Conservation (phyloP, 2,888 invertebrate species). For the Neoascia interrupta region DNA sequence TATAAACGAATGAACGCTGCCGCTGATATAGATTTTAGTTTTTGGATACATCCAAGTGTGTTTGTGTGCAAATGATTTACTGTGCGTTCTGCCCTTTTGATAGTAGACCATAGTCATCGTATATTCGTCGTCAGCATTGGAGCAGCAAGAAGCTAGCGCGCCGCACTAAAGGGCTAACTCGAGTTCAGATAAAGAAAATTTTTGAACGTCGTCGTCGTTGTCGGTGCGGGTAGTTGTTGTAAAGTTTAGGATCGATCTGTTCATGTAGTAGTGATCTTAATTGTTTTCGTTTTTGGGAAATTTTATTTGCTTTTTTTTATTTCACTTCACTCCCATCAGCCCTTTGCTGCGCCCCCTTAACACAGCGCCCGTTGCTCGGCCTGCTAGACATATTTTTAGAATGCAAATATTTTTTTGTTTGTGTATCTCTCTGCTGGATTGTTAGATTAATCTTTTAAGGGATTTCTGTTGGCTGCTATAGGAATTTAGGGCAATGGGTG, state of each 20-base stretch:
- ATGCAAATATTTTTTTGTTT: slow-evolving; percentile 62
- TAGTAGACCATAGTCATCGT: slow-evolving; percentile 39
- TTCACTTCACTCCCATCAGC: slow-evolving; percentile 31
- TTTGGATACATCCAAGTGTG: slow-evolving; percentile 16
- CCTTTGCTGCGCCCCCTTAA: no score
- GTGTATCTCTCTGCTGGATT: slow-evolving; percentile 49
- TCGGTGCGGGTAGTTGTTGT: slow-evolving; percentile 13
- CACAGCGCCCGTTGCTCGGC: neutral
- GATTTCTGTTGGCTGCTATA: slow-evolving; percentile 29
- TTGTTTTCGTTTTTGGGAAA: slow-evolving; percentile 58
- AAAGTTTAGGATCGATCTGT: neutral
- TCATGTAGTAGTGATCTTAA: slow-evolving; percentile 62
- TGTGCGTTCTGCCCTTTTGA: slow-evolving; percentile 64
- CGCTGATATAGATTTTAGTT: slow-evolving; percentile 57
- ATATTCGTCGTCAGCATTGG: slow-evolving; percentile 9
- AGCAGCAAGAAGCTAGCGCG: slow-evolving; percentile 15
- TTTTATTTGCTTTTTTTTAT: slow-evolving; percentile 42
- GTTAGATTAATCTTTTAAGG: slow-evolving; percentile 59
- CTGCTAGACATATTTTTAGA: slow-evolving; percentile 48
- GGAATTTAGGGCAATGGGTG: slow-evolving; percentile 67
- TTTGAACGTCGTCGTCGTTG: slow-evolving; percentile 9
- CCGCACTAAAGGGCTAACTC: slow-evolving; percentile 53
- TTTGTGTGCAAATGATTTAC: slow-evolving; percentile 60
- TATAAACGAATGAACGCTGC: slow-evolving; percentile 48
- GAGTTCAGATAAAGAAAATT: slow-evolving; percentile 34